Conservation (phyloP, 2,888 invertebrate genomes). For the Beris morrisii region DNA sequence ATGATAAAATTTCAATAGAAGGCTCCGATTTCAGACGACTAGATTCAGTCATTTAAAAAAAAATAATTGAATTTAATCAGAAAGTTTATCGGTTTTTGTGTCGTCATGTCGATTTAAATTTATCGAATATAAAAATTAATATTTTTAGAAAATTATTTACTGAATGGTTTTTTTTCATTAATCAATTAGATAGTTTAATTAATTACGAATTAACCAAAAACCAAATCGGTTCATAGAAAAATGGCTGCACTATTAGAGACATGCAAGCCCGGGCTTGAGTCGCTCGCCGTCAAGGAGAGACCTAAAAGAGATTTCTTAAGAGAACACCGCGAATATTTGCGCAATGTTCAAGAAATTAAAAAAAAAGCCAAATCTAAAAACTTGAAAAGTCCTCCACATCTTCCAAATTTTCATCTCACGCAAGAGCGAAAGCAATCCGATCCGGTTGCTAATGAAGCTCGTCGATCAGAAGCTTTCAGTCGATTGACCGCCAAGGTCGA, state of each 20-base stretch:
- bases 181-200: background rate
- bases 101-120: conserved; percentile 27
- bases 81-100: conserved; percentile 15
- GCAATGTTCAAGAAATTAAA: conserved; percentile 12
- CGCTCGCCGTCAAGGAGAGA: background rate
- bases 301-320: conserved; percentile 19
- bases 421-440: background rate
- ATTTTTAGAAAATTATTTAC: conserved; percentile 22
- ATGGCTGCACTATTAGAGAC: conserved; percentile 11
- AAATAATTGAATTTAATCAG: conserved; percentile 5
- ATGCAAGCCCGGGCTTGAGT: conserved; percentile 1
- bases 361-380: conserved; percentile 6
- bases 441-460: background rate
- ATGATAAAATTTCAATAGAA: no score
- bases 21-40: no score
- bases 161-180: conserved; percentile 13
- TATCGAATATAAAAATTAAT: conserved; percentile 20
- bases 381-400: background rate
- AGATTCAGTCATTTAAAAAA: background rate
- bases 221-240: background rate
- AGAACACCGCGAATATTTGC: conserved; percentile 17
- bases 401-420: background rate
- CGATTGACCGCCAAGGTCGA: conserved; percentile 4
- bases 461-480: conserved; percentile 1
- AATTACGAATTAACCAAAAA: conserved; percentile 11